phyloP scores from a whole-genome alignment of 2,888 invertebrate genomes.

The Limnephilus rhombicus region DNA sequence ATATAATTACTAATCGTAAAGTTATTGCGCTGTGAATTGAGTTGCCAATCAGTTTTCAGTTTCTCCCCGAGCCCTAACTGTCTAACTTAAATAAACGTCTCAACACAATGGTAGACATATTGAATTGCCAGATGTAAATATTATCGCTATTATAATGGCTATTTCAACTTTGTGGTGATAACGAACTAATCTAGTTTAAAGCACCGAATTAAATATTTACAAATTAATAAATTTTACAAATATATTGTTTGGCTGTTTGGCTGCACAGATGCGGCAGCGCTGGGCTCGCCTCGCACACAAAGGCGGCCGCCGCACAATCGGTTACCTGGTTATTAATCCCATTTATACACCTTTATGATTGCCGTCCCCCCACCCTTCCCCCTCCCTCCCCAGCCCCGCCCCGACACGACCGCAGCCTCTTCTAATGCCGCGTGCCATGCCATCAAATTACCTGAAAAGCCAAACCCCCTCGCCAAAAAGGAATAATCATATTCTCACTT shows the following conservation, averaged over 20 bases:
- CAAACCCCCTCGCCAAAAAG: neutral
- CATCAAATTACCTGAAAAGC: neutral
- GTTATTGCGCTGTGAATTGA: too few relatives aligned
- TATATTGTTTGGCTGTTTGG: too few relatives aligned
- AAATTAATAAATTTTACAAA: too few relatives aligned
- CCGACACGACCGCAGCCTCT: neutral
- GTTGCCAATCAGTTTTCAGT: too few relatives aligned
- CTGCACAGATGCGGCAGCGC: slow-evolving; percentile 19
- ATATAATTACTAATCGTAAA: too few relatives aligned
- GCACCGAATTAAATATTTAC: neutral
- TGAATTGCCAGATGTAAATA: too few relatives aligned
- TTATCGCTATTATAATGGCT: too few relatives aligned
- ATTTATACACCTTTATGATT: slow-evolving; percentile 66
- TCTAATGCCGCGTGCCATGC: slow-evolving; percentile 18
- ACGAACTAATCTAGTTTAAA: neutral
- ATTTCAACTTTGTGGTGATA: neutral
- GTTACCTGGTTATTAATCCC: slow-evolving; percentile 67
- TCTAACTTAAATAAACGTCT: too few relatives aligned
- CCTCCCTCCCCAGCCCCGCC: slow-evolving; percentile 34
- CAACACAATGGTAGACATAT: too few relatives aligned
- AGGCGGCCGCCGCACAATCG: slow-evolving; percentile 66
- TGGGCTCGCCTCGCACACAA: slow-evolving; percentile 51
- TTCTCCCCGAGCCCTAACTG: too few relatives aligned
- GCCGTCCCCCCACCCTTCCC: slow-evolving; percentile 55
- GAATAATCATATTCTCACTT: neutral